These are phyloP conservation scores for Temnothorax ravouxi DNA, from an alignment of 2,888 invertebrate species.

Conservation along the genomic window DNA sequence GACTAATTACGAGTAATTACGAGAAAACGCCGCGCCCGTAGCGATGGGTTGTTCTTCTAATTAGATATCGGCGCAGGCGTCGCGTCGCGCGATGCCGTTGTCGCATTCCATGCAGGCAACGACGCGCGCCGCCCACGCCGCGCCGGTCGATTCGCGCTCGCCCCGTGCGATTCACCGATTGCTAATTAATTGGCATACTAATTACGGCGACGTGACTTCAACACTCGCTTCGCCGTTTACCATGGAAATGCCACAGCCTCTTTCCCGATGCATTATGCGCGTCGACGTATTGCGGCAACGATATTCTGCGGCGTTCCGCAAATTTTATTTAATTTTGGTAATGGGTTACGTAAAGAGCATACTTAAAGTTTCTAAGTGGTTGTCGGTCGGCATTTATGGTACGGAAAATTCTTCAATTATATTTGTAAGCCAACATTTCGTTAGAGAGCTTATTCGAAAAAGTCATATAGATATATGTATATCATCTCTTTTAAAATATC, in stretches of 20 bases:
- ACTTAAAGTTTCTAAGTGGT: constrained; percentile 23
- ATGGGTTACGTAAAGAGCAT: constrained; percentile 9
- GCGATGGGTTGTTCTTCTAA: constrained; percentile 72
- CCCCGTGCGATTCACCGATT: constrained; percentile 64
- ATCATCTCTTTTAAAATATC: background rate
- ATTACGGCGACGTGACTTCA: constrained; percentile 67
- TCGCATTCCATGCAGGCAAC: constrained; percentile 50
- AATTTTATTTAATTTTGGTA: constrained; percentile 51
- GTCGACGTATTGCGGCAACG: constrained; percentile 39
- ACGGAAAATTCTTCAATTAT: background rate
- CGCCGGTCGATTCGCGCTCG: constrained; percentile 50
- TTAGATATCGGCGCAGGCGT: constrained; percentile 67
- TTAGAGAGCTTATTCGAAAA: background rate
- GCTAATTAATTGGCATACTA: constrained; percentile 76
- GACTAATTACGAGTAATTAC: constrained; percentile 69
- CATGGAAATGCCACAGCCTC: constrained; percentile 53
- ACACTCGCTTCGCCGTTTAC: constrained; percentile 52
- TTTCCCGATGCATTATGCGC: constrained; percentile 29
- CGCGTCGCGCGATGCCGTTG: constrained; percentile 49
- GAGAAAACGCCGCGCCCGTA: constrained; percentile 62
- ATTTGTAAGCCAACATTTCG: background rate
- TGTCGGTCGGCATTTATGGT: background rate
- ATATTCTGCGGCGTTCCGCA: constrained; percentile 30
- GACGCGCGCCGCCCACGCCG: background rate
- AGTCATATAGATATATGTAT: background rate